Evolutionary conservation across 2,888 invertebrate species (phyloP).

Genomic region (Orthosia incerta): DNA sequence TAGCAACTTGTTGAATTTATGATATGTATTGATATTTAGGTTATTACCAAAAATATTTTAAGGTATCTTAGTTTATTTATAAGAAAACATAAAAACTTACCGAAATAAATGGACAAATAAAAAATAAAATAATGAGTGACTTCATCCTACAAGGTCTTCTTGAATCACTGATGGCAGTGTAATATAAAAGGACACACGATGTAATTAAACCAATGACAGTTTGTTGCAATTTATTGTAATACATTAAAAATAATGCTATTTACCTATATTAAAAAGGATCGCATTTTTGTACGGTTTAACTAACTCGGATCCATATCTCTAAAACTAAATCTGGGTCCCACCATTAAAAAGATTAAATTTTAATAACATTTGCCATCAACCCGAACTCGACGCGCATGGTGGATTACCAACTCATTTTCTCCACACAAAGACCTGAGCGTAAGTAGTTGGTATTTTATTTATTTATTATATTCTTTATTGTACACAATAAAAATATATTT

Average conservation of each 20-base stretch:
- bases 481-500: too few species aligned
- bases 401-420: background rate
- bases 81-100: conserved; percentile 21
- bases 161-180: background rate
- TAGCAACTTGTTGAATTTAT: background rate
- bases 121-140: conserved; percentile 6
- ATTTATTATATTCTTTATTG: too few species aligned
- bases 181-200: background rate
- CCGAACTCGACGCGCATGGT: background rate
- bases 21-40: background rate
- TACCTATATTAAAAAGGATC: background rate
- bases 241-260: background rate
- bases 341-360: too few species aligned
- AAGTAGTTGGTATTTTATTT: too few species aligned
- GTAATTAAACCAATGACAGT: background rate
- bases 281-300: conserved; percentile 27
- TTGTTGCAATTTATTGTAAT: background rate
- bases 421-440: background rate
- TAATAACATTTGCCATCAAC: background rate
- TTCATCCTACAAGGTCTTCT: background rate
- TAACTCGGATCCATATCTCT: background rate
- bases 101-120: conserved; percentile 1
- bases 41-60: background rate
- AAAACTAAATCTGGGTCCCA: background rate
- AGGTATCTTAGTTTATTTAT: background rate